Evolutionary conservation across 1,140 invertebrate genomes (phyloP).

Genomic region (Euura saliciscinereae): DNA sequence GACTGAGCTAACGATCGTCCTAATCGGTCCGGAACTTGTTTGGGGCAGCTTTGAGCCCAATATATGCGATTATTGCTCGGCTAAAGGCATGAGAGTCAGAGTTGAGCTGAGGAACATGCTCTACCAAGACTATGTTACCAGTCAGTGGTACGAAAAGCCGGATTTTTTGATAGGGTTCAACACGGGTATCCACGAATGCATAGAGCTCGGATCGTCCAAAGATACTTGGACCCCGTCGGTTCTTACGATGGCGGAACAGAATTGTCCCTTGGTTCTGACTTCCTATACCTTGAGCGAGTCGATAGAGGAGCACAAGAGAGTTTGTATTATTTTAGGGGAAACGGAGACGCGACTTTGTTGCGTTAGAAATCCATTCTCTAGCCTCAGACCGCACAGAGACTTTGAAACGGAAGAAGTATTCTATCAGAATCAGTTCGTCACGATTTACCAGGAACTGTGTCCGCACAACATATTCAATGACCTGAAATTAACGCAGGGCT

Average conservation of each 20-base stretch:
- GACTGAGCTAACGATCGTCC: slow-evolving; percentile 29
- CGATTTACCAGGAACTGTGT: slow-evolving; percentile 37
- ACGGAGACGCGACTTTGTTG: slow-evolving; percentile 28
- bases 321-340: slow-evolving; percentile 34
- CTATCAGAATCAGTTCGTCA: slow-evolving; percentile 48
- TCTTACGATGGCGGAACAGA: slow-evolving; percentile 30
- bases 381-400: slow-evolving; percentile 46
- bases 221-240: slow-evolving; percentile 43
- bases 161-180: slow-evolving; percentile 48
- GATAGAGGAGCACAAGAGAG: slow-evolving; percentile 38
- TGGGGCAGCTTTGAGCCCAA: slow-evolving; percentile 17
- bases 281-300: slow-evolving; percentile 41
- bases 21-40: slow-evolving; percentile 45
- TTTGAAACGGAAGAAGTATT: slow-evolving; percentile 42
- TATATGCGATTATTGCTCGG: slow-evolving; percentile 36
- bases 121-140: slow-evolving; percentile 37
- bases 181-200: slow-evolving; percentile 43
- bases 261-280: slow-evolving; percentile 46
- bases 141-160: slow-evolving; percentile 31
- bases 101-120: slow-evolving; percentile 27
- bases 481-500: slow-evolving; percentile 1
- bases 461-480: background rate
- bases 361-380: slow-evolving; percentile 44
- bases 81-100: slow-evolving; percentile 27
- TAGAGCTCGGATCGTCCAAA: slow-evolving; percentile 29